Conservation (phyloP, 2,888 invertebrate species). For the Glomeris marginata region DNA sequence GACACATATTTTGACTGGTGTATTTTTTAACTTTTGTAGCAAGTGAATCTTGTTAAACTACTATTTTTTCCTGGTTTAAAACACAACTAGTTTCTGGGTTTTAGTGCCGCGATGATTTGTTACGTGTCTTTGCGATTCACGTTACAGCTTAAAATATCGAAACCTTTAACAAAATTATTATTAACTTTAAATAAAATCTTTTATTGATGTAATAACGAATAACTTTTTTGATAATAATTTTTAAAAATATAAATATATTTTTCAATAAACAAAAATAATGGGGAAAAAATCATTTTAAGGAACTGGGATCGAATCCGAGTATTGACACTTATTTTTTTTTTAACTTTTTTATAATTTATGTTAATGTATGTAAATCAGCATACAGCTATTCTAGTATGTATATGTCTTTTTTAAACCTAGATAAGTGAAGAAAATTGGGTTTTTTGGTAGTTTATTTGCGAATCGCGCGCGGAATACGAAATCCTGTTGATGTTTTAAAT, state of each 20-base stretch:
- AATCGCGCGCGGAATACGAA: no score
- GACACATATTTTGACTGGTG: not conserved
- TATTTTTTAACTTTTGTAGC: not conserved
- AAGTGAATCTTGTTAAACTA: not conserved
- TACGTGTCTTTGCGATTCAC: no score
- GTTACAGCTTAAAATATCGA: no score
- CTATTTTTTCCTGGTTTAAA: not conserved
- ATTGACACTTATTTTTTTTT: not conserved
- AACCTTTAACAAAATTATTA: not conserved
- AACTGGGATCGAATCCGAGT: not conserved
- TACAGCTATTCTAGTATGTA: no score
- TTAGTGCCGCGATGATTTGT: no score
- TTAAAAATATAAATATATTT: not conserved
- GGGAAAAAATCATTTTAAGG: not conserved
- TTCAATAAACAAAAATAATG: not conserved
- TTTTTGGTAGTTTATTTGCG: no score
- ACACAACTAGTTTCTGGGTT: not conserved
- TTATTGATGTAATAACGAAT: not conserved
- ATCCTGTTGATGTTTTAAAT: no score
- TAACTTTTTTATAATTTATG: not conserved
- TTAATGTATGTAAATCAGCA: no score
- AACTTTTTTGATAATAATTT: not conserved
- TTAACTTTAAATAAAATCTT: not conserved
- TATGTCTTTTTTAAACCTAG: no score
- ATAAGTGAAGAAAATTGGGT: no score